Conservation (phyloP, 2,113 vertebrate species). For the Bos javanicus region DNA sequence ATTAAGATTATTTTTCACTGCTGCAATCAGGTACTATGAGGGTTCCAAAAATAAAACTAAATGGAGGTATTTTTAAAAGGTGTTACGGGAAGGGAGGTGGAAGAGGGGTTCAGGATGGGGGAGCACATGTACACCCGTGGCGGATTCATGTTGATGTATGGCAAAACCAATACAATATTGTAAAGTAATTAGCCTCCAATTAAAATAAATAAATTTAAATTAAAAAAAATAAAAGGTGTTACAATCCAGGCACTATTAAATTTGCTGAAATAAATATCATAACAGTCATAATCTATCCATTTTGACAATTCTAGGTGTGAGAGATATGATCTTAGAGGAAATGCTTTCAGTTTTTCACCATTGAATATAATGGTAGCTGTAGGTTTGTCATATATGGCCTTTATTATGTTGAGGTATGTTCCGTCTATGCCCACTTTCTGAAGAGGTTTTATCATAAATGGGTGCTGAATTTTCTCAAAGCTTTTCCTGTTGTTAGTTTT, state of each 20-base stretch:
- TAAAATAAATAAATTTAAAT: too few relatives aligned
- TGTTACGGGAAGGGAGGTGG: not conserved
- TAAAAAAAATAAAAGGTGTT: not conserved
- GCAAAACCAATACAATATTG: too few relatives aligned
- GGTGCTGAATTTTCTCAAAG: not conserved
- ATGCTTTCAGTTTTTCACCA: not conserved
- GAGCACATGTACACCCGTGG: too few relatives aligned
- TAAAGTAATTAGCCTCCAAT: too few relatives aligned
- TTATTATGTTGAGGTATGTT: not conserved
- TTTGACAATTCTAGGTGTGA: not conserved
- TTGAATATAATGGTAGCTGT: not conserved
- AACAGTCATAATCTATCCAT: not conserved
- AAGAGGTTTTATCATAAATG: not conserved
- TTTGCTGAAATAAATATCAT: not conserved
- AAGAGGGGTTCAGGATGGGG: too few relatives aligned
- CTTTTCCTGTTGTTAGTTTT: not conserved
- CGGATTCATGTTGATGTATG: too few relatives aligned
- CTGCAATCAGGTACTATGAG: not conserved
- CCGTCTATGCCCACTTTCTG: not conserved
- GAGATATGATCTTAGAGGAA: not conserved
- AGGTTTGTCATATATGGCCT: not conserved
- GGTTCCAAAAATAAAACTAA: not conserved
- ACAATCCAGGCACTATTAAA: not conserved
- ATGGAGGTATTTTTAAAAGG: not conserved
- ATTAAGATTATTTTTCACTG: not conserved